These are phyloP conservation scores for Leistus spinibarbis DNA, from an alignment of 2,888 invertebrate species.

Conservation along the genomic window DNA sequence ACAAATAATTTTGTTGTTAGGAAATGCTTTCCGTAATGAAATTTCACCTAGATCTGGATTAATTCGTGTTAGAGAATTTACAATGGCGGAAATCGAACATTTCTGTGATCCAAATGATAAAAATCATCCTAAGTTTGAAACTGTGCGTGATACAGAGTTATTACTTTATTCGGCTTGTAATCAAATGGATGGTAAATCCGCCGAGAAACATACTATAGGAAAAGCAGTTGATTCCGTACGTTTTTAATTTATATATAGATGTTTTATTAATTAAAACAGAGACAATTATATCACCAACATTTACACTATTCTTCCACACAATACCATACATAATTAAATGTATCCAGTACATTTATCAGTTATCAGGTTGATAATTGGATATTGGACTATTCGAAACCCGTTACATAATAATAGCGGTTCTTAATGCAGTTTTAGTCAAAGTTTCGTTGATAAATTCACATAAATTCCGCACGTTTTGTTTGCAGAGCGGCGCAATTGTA, in stretches of 20 bases:
- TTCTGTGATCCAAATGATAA: constrained; percentile 94
- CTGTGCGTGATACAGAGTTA: constrained; percentile 76
- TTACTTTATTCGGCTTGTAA: constrained; percentile 92
- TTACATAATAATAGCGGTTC: too few species aligned
- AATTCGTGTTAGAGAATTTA: constrained; percentile 95
- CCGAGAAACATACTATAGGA: constrained; percentile 78
- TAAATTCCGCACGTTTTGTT: too few species aligned
- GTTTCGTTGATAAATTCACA: too few species aligned
- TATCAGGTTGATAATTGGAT: too few species aligned
- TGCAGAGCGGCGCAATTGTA: too few species aligned
- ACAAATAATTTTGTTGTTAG: too few species aligned
- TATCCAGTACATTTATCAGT: too few species aligned
- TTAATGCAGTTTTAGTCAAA: too few species aligned
- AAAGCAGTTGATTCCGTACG: constrained; percentile 79
- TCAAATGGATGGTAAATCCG: constrained; percentile 96
- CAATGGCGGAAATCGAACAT: constrained; percentile 99
- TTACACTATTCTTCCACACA: too few species aligned
- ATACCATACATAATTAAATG: too few species aligned
- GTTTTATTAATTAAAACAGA: neutral
- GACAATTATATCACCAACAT: too few species aligned
- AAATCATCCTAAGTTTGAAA: constrained; percentile 86
- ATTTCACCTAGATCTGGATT: constrained; percentile 97
- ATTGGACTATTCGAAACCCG: too few species aligned
- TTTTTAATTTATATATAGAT: constrained; percentile 21
- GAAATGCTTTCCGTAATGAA: constrained; percentile 97